These are phyloP conservation scores for Drosophila ogumai DNA, from an alignment of 1,140 invertebrate species.

Conservation along the genomic window DNA sequence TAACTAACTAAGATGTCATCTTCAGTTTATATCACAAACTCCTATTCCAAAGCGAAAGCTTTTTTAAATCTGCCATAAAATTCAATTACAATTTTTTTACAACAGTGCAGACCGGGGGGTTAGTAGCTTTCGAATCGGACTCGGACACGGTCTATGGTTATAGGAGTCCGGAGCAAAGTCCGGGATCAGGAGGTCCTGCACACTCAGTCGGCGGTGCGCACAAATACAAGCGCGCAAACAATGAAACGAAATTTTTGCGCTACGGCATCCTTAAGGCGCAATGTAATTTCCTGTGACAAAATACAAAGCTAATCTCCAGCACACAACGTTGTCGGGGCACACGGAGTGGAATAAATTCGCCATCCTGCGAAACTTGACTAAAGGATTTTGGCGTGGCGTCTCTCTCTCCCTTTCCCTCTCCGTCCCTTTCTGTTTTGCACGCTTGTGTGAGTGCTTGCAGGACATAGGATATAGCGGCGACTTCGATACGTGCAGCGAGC, in stretches of 20 bases:
- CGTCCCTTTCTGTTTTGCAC: background rate
- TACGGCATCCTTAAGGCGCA: slow-evolving; percentile 75
- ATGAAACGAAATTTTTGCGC: slow-evolving; percentile 79
- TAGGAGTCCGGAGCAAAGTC: slow-evolving; percentile 42
- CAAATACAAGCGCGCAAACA: slow-evolving; percentile 57
- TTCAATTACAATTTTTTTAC: background rate
- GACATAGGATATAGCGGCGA: slow-evolving; percentile 40
- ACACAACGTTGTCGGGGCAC: slow-evolving; percentile 42
- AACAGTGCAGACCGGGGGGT: slow-evolving; percentile 6
- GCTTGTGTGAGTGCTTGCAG: slow-evolving; percentile 20
- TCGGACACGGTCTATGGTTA: slow-evolving; percentile 2
- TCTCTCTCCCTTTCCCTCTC: background rate
- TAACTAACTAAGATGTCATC: too few species aligned
- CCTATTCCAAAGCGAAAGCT: too few species aligned
- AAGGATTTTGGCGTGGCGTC: slow-evolving; percentile 54
- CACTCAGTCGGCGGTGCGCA: slow-evolving; percentile 32
- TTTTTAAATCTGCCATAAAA: too few species aligned
- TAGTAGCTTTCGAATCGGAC: slow-evolving; percentile 16
- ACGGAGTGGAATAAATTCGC: slow-evolving; percentile 41
- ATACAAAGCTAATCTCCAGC: slow-evolving; percentile 80
- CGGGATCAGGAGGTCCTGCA: slow-evolving; percentile 29
- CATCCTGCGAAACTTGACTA: slow-evolving; percentile 62
- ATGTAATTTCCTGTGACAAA: slow-evolving; percentile 84
- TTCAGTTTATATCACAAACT: too few species aligned
- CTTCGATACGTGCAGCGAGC: slow-evolving; percentile 69